phyloP scores from a whole-genome alignment of 2,797 vertebrate genomes.

The Cyprinella venusta region DNA sequence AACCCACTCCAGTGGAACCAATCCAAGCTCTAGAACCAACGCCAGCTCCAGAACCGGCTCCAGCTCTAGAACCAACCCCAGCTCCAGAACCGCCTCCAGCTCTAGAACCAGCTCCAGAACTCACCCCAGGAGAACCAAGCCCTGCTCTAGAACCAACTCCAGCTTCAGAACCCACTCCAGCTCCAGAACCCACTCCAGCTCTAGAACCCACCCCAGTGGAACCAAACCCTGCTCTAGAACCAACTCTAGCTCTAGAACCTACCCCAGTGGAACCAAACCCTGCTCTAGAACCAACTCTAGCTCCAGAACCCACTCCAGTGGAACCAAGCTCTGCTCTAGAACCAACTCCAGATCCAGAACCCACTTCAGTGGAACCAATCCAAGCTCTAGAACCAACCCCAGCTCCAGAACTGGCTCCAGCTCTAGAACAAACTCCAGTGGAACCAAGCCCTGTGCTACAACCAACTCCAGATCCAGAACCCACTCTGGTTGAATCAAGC shows the following conservation, averaged over 20 bases:
- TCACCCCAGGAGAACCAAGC: not conserved
- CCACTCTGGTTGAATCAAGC: no score
- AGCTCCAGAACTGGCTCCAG: not conserved
- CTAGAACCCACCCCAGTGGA: no score
- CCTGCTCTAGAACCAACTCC: not conserved
- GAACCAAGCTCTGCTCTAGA: not conserved
- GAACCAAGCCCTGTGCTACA: not conserved
- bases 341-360: no score
- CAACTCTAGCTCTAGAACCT: not conserved
- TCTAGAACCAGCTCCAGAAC: slow-evolving; percentile 4
- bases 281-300: not conserved
- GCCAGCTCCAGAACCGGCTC: no score
- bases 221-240: not conserved
- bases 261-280: not conserved
- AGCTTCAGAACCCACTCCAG: not conserved
- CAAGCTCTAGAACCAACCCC: not conserved
- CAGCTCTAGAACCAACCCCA: no score
- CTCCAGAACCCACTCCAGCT: not conserved
- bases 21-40: not conserved
- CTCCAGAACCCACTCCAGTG: not conserved
- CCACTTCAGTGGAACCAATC: no score
- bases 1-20: not conserved
- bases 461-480: no score
- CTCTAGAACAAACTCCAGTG: not conserved
- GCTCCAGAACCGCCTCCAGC: not conserved